These are phyloP conservation scores for Celastrina argiolus DNA, from an alignment of 2,888 invertebrate species.

Conservation along the genomic window DNA sequence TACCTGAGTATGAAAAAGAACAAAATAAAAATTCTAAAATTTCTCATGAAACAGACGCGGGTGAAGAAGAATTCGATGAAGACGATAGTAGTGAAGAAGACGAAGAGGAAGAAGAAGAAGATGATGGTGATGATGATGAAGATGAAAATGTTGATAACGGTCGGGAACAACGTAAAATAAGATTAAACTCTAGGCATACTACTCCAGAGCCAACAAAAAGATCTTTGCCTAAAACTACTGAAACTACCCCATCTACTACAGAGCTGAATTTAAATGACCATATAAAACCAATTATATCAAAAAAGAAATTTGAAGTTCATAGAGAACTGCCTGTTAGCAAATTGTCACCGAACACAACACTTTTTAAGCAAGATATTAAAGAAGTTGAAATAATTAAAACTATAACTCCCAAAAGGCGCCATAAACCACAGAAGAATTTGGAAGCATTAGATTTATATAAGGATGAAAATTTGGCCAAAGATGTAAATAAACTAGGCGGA, in stretches of 20 bases:
- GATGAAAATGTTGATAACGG: constrained; percentile 30
- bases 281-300: constrained; percentile 50
- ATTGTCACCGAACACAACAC: constrained; percentile 54
- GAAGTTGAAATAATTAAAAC: constrained; percentile 68
- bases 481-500: constrained; percentile 61
- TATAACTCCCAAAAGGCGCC: constrained; percentile 43
- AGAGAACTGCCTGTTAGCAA: constrained; percentile 58
- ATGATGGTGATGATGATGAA: constrained; percentile 36
- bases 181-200: constrained; percentile 35
- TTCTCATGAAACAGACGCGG: constrained; percentile 36
- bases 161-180: constrained; percentile 22
- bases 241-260: constrained; percentile 48
- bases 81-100: constrained; percentile 39
- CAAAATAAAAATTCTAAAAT: constrained; percentile 36
- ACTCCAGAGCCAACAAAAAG: constrained; percentile 58
- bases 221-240: constrained; percentile 54
- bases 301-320: constrained; percentile 64
- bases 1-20: constrained; percentile 59
- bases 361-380: constrained; percentile 66
- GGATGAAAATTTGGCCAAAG: constrained; percentile 63
- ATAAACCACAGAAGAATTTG: constrained; percentile 46
- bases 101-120: constrained; percentile 37
- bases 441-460: constrained; percentile 59
- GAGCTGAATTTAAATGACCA: constrained; percentile 41
- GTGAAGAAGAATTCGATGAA: constrained; percentile 37